These are phyloP conservation scores for Tiaroga cobitis DNA, from an alignment of 2,797 vertebrate genomes.

Conservation along the genomic window DNA sequence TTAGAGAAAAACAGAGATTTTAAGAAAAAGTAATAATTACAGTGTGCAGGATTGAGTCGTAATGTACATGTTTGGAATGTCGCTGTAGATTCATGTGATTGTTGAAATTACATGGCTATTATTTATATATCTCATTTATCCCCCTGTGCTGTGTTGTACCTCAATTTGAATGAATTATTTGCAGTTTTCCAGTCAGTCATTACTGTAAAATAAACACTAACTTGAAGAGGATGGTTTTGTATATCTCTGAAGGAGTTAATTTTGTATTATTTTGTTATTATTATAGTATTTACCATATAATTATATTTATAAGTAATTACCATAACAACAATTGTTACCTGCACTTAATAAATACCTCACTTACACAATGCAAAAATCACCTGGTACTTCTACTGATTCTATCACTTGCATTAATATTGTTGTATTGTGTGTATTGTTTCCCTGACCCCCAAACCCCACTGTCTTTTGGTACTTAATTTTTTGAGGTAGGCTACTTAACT, in stretches of 20 bases:
- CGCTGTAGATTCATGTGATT: not conserved
- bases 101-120: not conserved
- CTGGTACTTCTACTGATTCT: not conserved
- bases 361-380: not conserved
- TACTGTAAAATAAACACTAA: not conserved
- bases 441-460: not conserved
- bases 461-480: not conserved
- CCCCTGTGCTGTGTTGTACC: not conserved
- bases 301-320: too few species aligned
- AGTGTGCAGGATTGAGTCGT: not conserved
- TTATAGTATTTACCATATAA: too few species aligned
- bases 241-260: not conserved
- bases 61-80: not conserved
- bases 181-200: not conserved
- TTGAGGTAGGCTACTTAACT: not conserved
- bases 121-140: not conserved
- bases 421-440: not conserved
- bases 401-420: not conserved
- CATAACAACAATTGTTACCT: not conserved
- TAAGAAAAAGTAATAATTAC: conserved; percentile 25
- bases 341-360: not conserved
- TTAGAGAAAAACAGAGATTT: not conserved
- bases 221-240: not conserved
- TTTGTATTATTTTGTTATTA: not conserved
- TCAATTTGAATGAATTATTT: not conserved